These are phyloP conservation scores for Miichthys miiuy DNA, from an alignment of 2,797 vertebrate genomes.

Conservation along the genomic window DNA sequence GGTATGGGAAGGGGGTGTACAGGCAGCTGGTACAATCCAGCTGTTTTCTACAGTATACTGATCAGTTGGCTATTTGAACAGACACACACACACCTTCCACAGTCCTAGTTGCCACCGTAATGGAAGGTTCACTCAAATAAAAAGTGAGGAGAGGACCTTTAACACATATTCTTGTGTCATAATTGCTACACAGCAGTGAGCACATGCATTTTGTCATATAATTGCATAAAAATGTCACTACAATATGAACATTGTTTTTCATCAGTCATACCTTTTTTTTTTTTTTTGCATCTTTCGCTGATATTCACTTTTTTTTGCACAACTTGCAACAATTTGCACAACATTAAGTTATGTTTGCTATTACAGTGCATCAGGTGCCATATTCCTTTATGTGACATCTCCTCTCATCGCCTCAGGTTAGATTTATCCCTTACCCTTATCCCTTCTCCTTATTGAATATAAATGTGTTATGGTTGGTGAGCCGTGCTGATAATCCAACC, in stretches of 20 bases:
- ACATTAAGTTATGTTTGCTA: background rate
- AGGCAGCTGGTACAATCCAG: constrained; percentile 60
- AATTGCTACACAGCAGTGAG: background rate
- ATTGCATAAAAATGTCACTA: background rate
- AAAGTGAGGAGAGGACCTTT: constrained; percentile 32
- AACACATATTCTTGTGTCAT: constrained; percentile 26
- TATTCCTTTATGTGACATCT: constrained; percentile 23
- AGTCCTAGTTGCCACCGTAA: constrained; percentile 64
- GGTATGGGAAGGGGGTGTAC: background rate
- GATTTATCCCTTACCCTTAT: constrained; percentile 5
- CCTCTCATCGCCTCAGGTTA: constrained; percentile 10
- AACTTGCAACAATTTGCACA: background rate
- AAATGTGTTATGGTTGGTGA: constrained; percentile 35
- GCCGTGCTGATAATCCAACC: constrained; percentile 11
- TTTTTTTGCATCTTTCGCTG: background rate
- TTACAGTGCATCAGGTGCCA: background rate
- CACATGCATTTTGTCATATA: background rate
- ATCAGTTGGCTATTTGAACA: constrained; percentile 52
- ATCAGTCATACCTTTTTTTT: background rate
- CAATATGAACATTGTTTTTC: background rate
- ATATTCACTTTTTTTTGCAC: background rate
- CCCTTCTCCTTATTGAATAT: constrained; percentile 40
- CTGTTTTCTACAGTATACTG: constrained; percentile 65
- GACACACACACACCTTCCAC: constrained; percentile 23
- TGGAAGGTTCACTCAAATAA: constrained; percentile 51